Base-by-base conservation (phyloP, 2,113 vertebrate species). In the Amblyopsis rosae region DNA sequence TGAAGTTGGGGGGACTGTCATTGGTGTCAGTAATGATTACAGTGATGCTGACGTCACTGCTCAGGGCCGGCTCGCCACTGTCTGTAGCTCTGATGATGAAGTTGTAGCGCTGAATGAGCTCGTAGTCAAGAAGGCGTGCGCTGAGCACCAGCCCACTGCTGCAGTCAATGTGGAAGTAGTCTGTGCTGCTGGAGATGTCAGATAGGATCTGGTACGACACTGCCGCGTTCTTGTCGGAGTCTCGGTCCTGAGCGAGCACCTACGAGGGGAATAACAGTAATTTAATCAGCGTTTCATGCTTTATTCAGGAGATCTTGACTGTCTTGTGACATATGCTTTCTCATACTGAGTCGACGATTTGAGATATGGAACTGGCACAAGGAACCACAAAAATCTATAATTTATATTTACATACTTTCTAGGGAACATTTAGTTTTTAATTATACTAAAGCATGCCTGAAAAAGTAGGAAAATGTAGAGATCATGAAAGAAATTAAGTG, bases 1-100 rank as follows among this genome's bases (percentile, higher is more conserved):
- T 96, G 87, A 99, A 99, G 72, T 93, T 76, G 0, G 97, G 98
- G 66, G 98, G 94, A 65, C 96, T 99, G 91, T 99, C 97, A 72
- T 99, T 99, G 70, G 94, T 92, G 64, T 98, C 98, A 6, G 92
- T 95, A 51, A 99, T 84, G 6, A 85, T 89, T 69, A 98, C 93
- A 0, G 93, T 95, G 69, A 98, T 91, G 3, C 93, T 91, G 50
- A 97, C 94, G 48, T 99, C 96, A 9, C 92, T 98, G 84, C 93
- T 95, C 48, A 95, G 90, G 8, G 94, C 82, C 11, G 97, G 96
- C 64, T 94, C 94, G 10, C 98, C 97, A 0, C 91, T 95, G 77
- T 99, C 98, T 0, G 86, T 94, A 9, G 96, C 96, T 73, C 92
- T 92, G 69, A 98, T 92, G 70, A 94, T 95, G 79, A 99, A 94